A percentile compares a stretch with the other conserved stretches of the same genome.
These are phyloP conservation scores for Aphelenchoides bicaudatus DNA, from an alignment of 2,888 invertebrate species.

Conservation along the genomic window DNA sequence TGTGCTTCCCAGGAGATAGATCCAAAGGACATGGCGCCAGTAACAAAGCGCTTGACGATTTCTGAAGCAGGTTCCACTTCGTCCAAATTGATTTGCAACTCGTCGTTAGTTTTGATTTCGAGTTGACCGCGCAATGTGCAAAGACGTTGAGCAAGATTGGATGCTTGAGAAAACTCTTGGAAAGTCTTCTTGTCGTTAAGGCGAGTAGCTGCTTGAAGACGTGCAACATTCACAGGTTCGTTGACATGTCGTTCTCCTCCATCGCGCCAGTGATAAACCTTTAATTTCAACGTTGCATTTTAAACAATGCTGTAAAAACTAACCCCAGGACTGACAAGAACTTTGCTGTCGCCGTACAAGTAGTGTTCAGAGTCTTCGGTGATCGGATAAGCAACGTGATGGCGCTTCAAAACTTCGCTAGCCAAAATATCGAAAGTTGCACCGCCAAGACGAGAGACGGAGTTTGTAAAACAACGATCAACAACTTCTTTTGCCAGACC, in stretches of 20 bases:
- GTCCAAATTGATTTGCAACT: slow-evolving; percentile 75
- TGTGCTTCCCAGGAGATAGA: slow-evolving; percentile 95
- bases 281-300: no score
- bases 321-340: slow-evolving; percentile 60
- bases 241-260: slow-evolving; percentile 93
- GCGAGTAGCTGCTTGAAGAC: slow-evolving; percentile 79
- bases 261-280: slow-evolving; percentile 87
- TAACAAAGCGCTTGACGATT: slow-evolving; percentile 89
- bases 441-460: slow-evolving; percentile 77
- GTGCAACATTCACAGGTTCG: slow-evolving; percentile 80
- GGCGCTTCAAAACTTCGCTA: slow-evolving; percentile 54
- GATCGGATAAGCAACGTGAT: slow-evolving; percentile 54
- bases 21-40: slow-evolving; percentile 93
- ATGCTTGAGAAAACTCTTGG: slow-evolving; percentile 78
- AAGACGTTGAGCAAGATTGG: slow-evolving; percentile 76
- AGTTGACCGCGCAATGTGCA: slow-evolving; percentile 80
- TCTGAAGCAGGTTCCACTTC: slow-evolving; percentile 89
- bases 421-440: slow-evolving; percentile 77
- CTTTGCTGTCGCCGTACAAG: slow-evolving; percentile 68
- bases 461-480: slow-evolving; percentile 80
- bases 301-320: no score
- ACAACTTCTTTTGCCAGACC: slow-evolving; percentile 87
- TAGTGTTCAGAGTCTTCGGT: slow-evolving; percentile 38
- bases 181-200: slow-evolving; percentile 79
- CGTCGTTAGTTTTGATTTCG: slow-evolving; percentile 73